Evolutionary conservation across 53 echinoderm and acorn worm genomes (phyloP).

Genomic region (Stichopus horrens): DNA sequence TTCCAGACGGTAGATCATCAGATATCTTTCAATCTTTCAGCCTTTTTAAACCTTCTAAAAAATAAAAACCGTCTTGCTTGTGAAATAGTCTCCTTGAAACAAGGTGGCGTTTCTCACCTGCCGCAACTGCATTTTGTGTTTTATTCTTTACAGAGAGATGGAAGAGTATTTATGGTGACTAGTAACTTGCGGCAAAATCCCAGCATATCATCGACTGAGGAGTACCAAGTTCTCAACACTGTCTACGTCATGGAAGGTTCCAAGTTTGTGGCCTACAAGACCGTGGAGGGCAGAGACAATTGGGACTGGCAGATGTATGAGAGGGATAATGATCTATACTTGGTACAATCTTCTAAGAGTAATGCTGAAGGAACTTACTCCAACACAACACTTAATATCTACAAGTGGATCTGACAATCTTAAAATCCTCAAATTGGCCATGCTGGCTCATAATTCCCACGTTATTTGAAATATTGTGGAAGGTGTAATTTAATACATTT

Average conservation of each 20-base stretch:
- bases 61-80: too few species aligned
- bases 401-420: slow-evolving; percentile 51
- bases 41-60: too few species aligned
- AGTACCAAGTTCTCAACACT: slow-evolving; percentile 48
- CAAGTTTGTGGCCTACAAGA: slow-evolving; percentile 61
- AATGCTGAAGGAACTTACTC: slow-evolving; percentile 27
- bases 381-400: slow-evolving; percentile 48
- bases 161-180: slow-evolving; percentile 50
- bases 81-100: too few species aligned
- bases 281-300: slow-evolving; percentile 54
- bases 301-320: slow-evolving; percentile 54
- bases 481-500: too few species aligned
- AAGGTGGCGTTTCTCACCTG: too few species aligned
- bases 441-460: too few species aligned
- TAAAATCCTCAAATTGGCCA: background rate
- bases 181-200: slow-evolving; percentile 33
- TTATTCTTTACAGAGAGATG: slow-evolving; percentile 49
- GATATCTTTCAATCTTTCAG: too few species aligned
- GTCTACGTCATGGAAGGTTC: slow-evolving; percentile 63
- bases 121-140: background rate
- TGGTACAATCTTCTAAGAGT: slow-evolving; percentile 51
- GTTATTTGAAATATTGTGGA: too few species aligned
- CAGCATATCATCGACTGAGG: slow-evolving; percentile 12
- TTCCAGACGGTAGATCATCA: too few species aligned
- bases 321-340: slow-evolving; percentile 68